Evolutionary conservation across 1,140 invertebrate species (phyloP), one percentile per base, ranked within the genome.

Genomic region (Hypsibius dujardini): DNA sequence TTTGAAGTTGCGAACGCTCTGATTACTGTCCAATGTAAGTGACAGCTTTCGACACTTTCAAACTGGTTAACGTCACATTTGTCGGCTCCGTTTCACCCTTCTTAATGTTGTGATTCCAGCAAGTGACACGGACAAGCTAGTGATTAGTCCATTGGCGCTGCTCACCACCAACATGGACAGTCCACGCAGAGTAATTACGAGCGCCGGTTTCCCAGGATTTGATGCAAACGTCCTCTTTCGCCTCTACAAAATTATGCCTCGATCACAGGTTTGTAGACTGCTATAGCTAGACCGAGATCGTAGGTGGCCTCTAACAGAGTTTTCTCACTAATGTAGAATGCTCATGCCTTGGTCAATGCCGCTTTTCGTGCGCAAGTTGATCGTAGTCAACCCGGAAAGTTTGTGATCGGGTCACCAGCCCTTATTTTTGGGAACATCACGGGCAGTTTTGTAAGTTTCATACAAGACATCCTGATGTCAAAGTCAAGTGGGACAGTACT

Each of bases 311-410:
- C 7, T 12, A 56, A 56, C n/a, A 56, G 50, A 7, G 7, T 56
- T 56, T 56, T 56, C n/a, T n/a, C 7, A 56, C 7, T 12, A 7
- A 7, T 56, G 50, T n/a, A 67, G 62, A 67, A 67, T 42, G 12
- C 62, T 12, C 62, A 67, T 42, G 62, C 62, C 42, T 45, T 67
- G 62, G 62, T 67, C 7, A 67, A 67, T 67, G 62, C 62, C 42
- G 62, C 12, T 12, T 67, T 67, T 42, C 62, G 62, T 7, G 62
- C 62, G 42, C 12, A 67, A 67, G 42, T 67, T 3, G 62, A 67
- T 42, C 3, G 42, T 42, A 15, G 3, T 42, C 62, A 67, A 42
- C 12, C 62, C 3, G 62, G 62, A 12, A 67, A 67, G 62, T 42
- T 12, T 0, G 45, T 67, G 12, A 15, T 67, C 42, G 3, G 42